Base-by-base conservation (phyloP, 1,140 invertebrate genomes). In the Drosophila kikkawai region DNA sequence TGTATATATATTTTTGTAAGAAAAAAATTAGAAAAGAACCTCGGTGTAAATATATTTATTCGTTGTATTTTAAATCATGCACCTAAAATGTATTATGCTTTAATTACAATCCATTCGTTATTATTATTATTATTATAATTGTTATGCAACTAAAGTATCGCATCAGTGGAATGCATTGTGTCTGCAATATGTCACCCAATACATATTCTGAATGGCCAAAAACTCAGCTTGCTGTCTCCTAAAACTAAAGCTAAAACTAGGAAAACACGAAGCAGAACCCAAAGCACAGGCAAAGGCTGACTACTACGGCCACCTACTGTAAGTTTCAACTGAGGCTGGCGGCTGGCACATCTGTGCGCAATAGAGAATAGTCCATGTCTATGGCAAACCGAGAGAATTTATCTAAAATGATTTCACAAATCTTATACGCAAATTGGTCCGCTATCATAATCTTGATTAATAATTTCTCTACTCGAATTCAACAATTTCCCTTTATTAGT, bases 371-470 rank as follows among this genome's bases (percentile, higher is more conserved):
- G 63, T 79, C 67, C 63, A 68, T 60, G 51, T 66, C 75, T 75
- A 85, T 85, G 82, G 82, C 78, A 82, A 88, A 88, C 75, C 63
- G 60, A 88, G 82, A 81, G 63, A 85, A 75, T 88, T 87, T 74
- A 68, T 85, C 85, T 88, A 90, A 83, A 90, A 77, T 76, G 75
- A 82, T 91, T 91, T 90, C 75, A 75, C 76, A 87, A 91, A 91
- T 91, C 88, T 91, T 91, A 91, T 91, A 88, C 87, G 81, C 87
- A 91, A 91, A 91, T 91, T 91, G 88, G 88, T 91, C 87, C 88
- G 81, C 87, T 91, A 88, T 91, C 83, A 88, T 88, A 91, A 90
- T 91, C 68, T 80, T 90, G 73, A 66, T 86, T 87, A 91, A 86
- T 86, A 91, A 91, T 87, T 83, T 78, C 50, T 79, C 87, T 91